These are phyloP conservation scores for Stratiolaelaps scimitus DNA, from an alignment of 1,140 invertebrate genomes.

Conservation along the genomic window DNA sequence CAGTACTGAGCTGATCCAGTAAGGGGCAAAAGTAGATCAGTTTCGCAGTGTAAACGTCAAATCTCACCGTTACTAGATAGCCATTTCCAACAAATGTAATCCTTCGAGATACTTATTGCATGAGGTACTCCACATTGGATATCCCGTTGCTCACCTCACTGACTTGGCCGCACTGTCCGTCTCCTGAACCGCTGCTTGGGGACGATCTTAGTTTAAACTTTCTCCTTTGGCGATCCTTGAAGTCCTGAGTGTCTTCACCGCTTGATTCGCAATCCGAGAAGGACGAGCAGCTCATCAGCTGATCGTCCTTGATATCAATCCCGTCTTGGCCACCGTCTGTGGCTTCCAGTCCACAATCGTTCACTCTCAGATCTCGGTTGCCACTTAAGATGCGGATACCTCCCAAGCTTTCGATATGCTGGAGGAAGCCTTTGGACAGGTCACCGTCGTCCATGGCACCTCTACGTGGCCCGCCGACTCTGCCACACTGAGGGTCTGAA, in stretches of 20 bases:
- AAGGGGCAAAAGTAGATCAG: no score
- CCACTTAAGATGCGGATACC: constrained; percentile 20
- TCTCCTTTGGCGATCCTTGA: constrained; percentile 6
- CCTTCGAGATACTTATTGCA: no score
- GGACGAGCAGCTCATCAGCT: constrained; percentile 24
- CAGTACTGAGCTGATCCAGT: no score
- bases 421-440: constrained; percentile 24
- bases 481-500: no score
- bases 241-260: constrained; percentile 16
- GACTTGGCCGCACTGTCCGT: constrained; percentile 16
- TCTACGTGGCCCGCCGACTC: no score
- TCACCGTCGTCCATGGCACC: constrained; percentile 18
- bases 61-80: no score
- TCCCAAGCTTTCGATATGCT: constrained; percentile 19
- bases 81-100: no score
- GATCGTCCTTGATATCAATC: constrained; percentile 5
- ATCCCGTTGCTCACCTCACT: constrained; percentile 7
- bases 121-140: no score
- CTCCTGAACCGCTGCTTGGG: not conserved
- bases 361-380: not conserved
- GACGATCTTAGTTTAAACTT: constrained; percentile 1
- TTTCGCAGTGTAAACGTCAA: no score
- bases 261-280: constrained; percentile 26
- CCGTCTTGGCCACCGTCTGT: constrained; percentile 7
- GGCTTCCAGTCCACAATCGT: no score